phyloP scores from a whole-genome alignment of 2,113 vertebrate genomes.

The Platycercus adscitus region DNA sequence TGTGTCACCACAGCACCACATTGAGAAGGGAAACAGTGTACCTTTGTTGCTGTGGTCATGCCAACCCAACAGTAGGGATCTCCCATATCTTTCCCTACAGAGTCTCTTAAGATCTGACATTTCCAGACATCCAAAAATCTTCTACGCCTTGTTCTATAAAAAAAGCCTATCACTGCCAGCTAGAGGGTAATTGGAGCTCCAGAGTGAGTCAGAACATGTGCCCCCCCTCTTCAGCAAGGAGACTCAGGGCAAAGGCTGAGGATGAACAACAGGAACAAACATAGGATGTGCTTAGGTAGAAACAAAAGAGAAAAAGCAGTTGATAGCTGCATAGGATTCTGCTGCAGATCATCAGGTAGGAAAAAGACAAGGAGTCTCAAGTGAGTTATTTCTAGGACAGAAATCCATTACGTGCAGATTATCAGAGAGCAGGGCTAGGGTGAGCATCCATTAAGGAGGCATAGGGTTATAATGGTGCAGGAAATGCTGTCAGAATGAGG shows the following conservation, averaged over 20 bases:
- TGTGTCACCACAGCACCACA: not conserved
- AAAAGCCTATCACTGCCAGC: not conserved
- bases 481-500: not conserved
- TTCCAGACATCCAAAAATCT: not conserved
- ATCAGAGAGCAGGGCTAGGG: not conserved
- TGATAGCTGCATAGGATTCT: not conserved
- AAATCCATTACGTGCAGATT: not conserved
- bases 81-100: not conserved
- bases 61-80: not conserved
- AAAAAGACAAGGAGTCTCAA: not conserved
- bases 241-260: not conserved
- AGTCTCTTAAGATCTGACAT: not conserved
- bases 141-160: not conserved
- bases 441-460: not conserved
- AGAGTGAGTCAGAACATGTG: not conserved
- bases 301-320: not conserved
- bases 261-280: not conserved
- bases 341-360: not conserved
- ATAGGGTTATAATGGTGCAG: not conserved
- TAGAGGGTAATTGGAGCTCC: not conserved
- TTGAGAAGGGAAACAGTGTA: not conserved
- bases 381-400: not conserved
- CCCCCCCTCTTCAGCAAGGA: not conserved
- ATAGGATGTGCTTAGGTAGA: not conserved
- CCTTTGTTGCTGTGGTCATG: not conserved